Conservation (phyloP, 2,113 vertebrate genomes). For the Agelaius phoeniceus region DNA sequence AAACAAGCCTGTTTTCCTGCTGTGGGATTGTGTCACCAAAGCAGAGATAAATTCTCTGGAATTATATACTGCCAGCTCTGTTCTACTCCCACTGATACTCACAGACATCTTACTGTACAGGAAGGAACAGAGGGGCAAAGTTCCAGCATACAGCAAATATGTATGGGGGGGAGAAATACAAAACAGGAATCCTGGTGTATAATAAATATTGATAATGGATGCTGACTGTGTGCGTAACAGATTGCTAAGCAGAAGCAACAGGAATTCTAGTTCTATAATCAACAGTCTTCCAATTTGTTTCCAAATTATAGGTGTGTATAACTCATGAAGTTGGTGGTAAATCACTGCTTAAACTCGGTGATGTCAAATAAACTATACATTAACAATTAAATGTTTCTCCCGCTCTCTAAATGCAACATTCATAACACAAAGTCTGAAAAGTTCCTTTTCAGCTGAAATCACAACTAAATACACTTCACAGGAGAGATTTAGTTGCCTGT, state of each 20-base stretch:
- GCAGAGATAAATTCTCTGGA: background rate
- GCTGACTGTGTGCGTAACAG: background rate
- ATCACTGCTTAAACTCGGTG: background rate
- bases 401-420: background rate
- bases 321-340: background rate
- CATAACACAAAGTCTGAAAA: constrained; percentile 27
- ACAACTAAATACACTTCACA: constrained; percentile 23
- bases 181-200: background rate
- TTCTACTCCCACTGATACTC: background rate
- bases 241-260: constrained; percentile 24
- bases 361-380: constrained; percentile 19
- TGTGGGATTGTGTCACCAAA: background rate
- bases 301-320: background rate
- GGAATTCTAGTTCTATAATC: background rate
- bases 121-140: background rate
- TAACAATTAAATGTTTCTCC: constrained; percentile 48
- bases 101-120: background rate
- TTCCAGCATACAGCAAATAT: background rate
- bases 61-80: background rate
- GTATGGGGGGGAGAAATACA: background rate
- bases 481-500: background rate
- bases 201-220: background rate
- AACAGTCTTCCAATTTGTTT: background rate
- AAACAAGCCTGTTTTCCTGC: background rate
- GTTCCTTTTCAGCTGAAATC: constrained; percentile 15